Conservation (phyloP, 2,113 vertebrate species). For the Scortum barcoo region DNA sequence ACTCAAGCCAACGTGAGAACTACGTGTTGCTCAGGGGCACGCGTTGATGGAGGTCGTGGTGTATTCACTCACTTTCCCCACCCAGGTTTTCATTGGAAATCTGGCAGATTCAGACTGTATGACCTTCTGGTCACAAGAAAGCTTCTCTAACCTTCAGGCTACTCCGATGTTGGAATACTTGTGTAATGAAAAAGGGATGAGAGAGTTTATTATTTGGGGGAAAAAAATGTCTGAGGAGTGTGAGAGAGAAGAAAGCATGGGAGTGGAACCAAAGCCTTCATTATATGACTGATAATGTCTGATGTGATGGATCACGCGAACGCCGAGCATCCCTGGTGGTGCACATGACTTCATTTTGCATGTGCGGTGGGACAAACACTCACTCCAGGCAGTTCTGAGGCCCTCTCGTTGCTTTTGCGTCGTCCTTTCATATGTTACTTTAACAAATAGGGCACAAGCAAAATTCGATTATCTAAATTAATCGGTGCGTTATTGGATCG, state of each 20-base stretch:
- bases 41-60: neutral
- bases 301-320: constrained; percentile 69
- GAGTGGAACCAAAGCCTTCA: constrained; percentile 69
- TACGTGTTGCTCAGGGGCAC: constrained; percentile 34
- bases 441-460: constrained; percentile 45
- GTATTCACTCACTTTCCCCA: constrained; percentile 3
- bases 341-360: constrained; percentile 73
- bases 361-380: constrained; percentile 58
- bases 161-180: constrained; percentile 53
- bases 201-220: constrained; percentile 66
- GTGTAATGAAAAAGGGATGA: constrained; percentile 72
- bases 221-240: constrained; percentile 42
- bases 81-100: constrained; percentile 41
- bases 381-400: constrained; percentile 20
- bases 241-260: constrained; percentile 59
- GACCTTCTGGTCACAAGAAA: constrained; percentile 56
- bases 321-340: constrained; percentile 49
- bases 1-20: neutral
- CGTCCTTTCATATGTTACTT: constrained; percentile 35
- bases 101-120: constrained; percentile 40
- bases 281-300: constrained; percentile 72
- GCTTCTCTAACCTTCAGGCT: constrained; percentile 62
- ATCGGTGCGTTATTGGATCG: constrained; percentile 43
- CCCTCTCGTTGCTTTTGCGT: constrained; percentile 14
- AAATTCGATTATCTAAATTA: constrained; percentile 60